Conservation (phyloP, 1,140 invertebrate species). For the Anoplolepis gracilipes region DNA sequence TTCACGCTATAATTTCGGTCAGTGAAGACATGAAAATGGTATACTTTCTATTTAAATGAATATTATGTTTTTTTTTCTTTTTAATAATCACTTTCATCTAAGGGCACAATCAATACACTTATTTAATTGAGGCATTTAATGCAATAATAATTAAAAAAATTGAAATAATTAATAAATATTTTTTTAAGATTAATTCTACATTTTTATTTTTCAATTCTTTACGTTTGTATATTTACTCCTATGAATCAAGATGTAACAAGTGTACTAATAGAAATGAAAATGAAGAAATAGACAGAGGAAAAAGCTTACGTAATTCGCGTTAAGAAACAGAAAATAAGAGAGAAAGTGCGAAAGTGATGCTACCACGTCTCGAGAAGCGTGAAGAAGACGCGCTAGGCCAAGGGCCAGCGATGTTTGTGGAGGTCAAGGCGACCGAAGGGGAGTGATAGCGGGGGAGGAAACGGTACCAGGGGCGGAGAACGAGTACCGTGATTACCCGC, state of each 20-base stretch:
- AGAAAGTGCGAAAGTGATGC: conserved; percentile 47
- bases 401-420: conserved; percentile 59
- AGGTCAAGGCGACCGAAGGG: conserved; percentile 65
- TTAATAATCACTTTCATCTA: not conserved
- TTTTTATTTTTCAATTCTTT: not conserved
- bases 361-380: conserved; percentile 21
- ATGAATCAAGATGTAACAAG: not conserved
- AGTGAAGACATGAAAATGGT: conserved; percentile 35
- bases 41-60: conserved; percentile 52
- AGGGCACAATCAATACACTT: not conserved
- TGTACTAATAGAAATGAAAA: conserved; percentile 26
- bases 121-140: not conserved
- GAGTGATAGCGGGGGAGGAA: conserved; percentile 72
- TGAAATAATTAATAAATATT: not conserved
- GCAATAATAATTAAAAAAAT: not conserved
- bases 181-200: not conserved
- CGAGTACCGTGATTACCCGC: conserved; percentile 83
- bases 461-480: conserved; percentile 78
- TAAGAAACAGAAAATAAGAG: conserved; percentile 60
- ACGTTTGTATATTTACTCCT: not conserved
- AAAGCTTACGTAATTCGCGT: conserved; percentile 33
- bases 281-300: conserved; percentile 11
- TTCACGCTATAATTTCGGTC: conserved; percentile 51
- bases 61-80: conserved; percentile 3
- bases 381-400: conserved; percentile 60